Evolutionary conservation across 2,888 invertebrate species (phyloP).

Genomic region (Pterostichus niger): DNA sequence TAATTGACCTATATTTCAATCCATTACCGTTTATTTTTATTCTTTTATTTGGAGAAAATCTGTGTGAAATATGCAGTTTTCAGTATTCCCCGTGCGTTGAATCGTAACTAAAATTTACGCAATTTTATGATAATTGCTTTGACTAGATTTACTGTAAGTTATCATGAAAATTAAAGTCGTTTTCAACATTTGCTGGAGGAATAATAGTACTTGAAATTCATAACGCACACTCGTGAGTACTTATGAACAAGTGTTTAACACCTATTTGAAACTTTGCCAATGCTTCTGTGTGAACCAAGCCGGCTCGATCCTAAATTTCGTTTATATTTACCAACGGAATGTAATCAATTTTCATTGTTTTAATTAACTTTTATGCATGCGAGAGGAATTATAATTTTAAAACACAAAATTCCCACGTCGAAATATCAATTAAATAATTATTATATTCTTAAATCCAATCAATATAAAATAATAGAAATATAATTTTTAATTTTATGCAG

Average conservation of each 20-base stretch:
- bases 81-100: background rate
- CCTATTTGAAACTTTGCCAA: constrained; percentile 66
- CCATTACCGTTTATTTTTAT: too few species aligned
- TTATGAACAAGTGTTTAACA: constrained; percentile 65
- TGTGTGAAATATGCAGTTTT: constrained; percentile 16
- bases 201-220: constrained; percentile 61
- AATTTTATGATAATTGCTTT: constrained; percentile 43
- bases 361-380: constrained; percentile 35
- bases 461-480: too few species aligned
- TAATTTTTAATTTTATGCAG: too few species aligned
- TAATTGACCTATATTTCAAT: too few species aligned
- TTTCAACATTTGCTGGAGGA: constrained; percentile 61
- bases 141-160: constrained; percentile 55
- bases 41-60: background rate
- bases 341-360: constrained; percentile 50
- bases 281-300: constrained; percentile 24
- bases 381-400: too few species aligned
- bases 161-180: constrained; percentile 60
- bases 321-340: constrained; percentile 47
- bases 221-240: constrained; percentile 57
- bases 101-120: constrained; percentile 19
- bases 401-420: too few species aligned
- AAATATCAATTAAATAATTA: too few species aligned
- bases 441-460: too few species aligned
- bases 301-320: constrained; percentile 44